These are phyloP conservation scores for Australoheros facetus DNA, from an alignment of 2,797 vertebrate genomes.

Conservation along the genomic window DNA sequence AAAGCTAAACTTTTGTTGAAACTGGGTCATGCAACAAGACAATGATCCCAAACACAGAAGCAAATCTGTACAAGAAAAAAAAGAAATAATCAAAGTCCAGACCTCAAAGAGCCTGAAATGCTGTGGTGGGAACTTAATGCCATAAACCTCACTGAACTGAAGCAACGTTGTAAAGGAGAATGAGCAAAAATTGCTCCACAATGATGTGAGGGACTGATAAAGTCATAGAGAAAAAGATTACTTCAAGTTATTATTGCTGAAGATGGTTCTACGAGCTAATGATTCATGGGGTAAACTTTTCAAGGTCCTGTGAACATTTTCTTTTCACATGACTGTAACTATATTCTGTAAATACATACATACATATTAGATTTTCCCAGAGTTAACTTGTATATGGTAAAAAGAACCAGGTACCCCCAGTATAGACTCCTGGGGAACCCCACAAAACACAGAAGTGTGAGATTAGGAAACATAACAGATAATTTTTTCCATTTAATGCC, in stretches of 20 bases:
- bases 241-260: background rate
- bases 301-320: background rate
- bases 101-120: fast-evolving
- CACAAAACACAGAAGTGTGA: background rate
- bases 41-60: background rate
- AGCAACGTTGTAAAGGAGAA: background rate
- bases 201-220: background rate
- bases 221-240: background rate
- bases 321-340: background rate
- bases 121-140: background rate
- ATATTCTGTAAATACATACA: too few relatives aligned
- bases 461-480: background rate
- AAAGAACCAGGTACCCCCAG: background rate
- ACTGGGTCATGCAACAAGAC: background rate
- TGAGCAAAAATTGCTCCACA: background rate
- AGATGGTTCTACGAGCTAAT: background rate
- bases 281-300: background rate
- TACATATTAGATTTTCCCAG: background rate
- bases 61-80: background rate
- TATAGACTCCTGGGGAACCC: background rate
- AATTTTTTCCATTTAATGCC: background rate
- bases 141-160: background rate
- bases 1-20: background rate
- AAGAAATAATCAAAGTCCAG: background rate
- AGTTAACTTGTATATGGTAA: background rate